These are phyloP conservation scores for Anthophora plumipes DNA, from an alignment of 2,888 invertebrate genomes.

Conservation along the genomic window DNA sequence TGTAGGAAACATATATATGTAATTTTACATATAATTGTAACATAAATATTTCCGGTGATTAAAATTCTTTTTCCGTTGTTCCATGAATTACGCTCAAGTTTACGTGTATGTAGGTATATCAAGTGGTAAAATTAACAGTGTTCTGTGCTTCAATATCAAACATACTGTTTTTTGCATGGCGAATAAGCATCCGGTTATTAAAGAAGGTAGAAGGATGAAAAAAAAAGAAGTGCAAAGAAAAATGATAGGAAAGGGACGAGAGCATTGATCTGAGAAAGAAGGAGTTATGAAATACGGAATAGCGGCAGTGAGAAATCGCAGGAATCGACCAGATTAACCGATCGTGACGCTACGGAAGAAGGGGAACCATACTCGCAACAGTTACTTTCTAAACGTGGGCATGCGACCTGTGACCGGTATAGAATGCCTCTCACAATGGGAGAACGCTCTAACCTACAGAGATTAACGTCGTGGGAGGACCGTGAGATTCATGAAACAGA, in stretches of 20 bases:
- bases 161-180: background rate
- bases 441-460: constrained; percentile 75
- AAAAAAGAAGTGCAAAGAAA: background rate
- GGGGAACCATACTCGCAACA: constrained; percentile 62
- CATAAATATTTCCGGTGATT: no score
- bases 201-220: background rate
- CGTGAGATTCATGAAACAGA: constrained; percentile 51
- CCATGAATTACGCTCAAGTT: no score
- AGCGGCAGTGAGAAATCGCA: constrained; percentile 40
- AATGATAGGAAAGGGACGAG: background rate
- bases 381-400: constrained; percentile 80
- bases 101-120: no score
- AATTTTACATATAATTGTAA: no score
- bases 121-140: background rate
- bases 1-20: no score
- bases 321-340: constrained; percentile 36
- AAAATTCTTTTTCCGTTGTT: no score
- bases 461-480: constrained; percentile 57
- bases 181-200: background rate
- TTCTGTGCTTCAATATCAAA: background rate
- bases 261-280: background rate
- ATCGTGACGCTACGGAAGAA: constrained; percentile 40
- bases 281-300: constrained; percentile 45
- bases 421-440: constrained; percentile 80
- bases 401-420: constrained; percentile 81